A percentile compares a stretch with the other conserved stretches of the same genome.
Conservation (phyloP, 2,888 invertebrate genomes). For the Polylopha cassiicola region DNA sequence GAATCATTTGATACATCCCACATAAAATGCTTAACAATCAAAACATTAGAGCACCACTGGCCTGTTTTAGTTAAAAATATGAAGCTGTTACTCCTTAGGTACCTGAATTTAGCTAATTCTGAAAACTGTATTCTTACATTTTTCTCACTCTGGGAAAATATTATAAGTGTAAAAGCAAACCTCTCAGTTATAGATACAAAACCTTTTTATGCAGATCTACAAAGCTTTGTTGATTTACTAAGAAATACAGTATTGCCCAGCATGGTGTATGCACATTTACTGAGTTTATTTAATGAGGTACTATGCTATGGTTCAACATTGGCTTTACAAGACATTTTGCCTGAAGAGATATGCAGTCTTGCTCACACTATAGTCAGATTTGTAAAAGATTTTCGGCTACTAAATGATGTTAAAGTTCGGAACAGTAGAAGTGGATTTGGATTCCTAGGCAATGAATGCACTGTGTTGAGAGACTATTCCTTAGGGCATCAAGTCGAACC, state of each 20-base stretch:
- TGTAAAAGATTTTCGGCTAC: slow-evolving; percentile 88
- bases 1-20: slow-evolving; percentile 91
- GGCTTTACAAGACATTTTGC: slow-evolving; percentile 90
- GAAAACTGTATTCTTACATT: slow-evolving; percentile 88
- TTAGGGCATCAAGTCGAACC: slow-evolving; percentile 55
- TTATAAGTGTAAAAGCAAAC: slow-evolving; percentile 93
- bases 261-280: slow-evolving; percentile 88
- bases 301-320: slow-evolving; percentile 94
- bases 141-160: slow-evolving; percentile 91
- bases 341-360: slow-evolving; percentile 91
- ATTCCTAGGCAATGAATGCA: slow-evolving; percentile 65
- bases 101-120: slow-evolving; percentile 76
- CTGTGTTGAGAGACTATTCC: slow-evolving; percentile 53
- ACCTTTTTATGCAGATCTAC: slow-evolving; percentile 90
- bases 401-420: slow-evolving; percentile 75
- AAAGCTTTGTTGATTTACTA: slow-evolving; percentile 85
- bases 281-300: slow-evolving; percentile 92
- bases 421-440: slow-evolving; percentile 66
- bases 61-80: slow-evolving; percentile 85
- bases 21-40: slow-evolving; percentile 90
- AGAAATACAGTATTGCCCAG: slow-evolving; percentile 84
- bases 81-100: slow-evolving; percentile 75
- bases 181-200: slow-evolving; percentile 92
- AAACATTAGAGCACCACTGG: slow-evolving; percentile 91
- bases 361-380: slow-evolving; percentile 91